Base-by-base conservation (phyloP, 2,797 vertebrate genomes). In the Enteromius unitaeniatus region DNA sequence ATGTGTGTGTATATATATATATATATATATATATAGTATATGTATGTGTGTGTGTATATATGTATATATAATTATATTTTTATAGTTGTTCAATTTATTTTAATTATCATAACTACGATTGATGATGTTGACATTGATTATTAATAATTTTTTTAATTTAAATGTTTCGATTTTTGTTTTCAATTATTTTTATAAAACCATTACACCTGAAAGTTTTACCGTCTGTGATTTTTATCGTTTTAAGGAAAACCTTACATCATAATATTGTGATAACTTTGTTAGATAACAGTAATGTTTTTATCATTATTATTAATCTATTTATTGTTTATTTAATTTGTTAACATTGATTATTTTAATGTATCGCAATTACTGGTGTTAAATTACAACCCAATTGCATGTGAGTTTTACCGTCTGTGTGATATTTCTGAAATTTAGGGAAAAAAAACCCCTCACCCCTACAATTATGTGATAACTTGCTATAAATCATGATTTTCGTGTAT, bases 391-490 rank as follows among this genome's bases (percentile, higher is more conserved):
- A 17, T 70, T 42, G n/a, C 65, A 40, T n/a, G 53, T n/a, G 53
- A 11, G 53, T 58, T 58, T 68, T 42, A 26, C 6, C 1, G 0
- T 45, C 14, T 72, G 23, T 40, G 9, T 68, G 65, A 70, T 47
- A 26, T 70, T 49, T 28, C 14, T 28, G 15, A 17, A 2, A 31
- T 31, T 31, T 64, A 23, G 5, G 34, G 34, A 6, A 37, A 7
- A 28, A 28, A 70, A 72, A 40, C 6, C 5, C 31, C 58, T 40
- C 51, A 40, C n/a, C n/a, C n/a, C 40, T 9, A 40, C 7, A 42
- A 23, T 76, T 40, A 31, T 55, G 53, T 23, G 53, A 76, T 76
- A 76, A 58, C 2, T 58, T 58, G 6, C 31, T 58, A 78, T 78
- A 64, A 64, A 78, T 47, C 75, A 64, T 13, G 11, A 31, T 4